Percentiles rank a stretch among this genome's conserved stretches.
Evolutionary conservation across 2,113 vertebrate species (phyloP).

Genomic region (Riparia riparia): DNA sequence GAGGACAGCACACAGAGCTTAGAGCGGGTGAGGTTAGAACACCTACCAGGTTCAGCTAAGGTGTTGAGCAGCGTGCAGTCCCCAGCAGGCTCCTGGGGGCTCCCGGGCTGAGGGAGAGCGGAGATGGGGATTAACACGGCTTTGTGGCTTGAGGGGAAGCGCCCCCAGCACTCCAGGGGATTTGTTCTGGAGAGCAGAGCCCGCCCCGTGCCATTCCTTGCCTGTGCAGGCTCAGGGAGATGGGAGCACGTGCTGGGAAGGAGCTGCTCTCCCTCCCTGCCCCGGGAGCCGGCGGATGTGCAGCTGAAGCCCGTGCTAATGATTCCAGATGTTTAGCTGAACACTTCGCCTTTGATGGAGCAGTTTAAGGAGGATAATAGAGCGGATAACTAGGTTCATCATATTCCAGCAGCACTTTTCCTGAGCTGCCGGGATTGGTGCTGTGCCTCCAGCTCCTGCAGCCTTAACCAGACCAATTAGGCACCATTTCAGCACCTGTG

Average conservation of each 20-base stretch:
- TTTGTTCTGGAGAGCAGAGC: background rate
- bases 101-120: background rate
- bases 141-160: background rate
- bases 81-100: background rate
- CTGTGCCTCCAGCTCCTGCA: conserved; percentile 2
- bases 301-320: conserved; percentile 19
- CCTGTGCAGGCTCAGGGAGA: background rate
- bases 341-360: conserved; percentile 45
- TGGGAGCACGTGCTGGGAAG: background rate
- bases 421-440: background rate
- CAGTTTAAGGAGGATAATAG: conserved; percentile 62
- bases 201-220: accelerated
- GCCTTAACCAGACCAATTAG: conserved; percentile 48
- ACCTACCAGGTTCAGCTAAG: accelerated
- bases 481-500: background rate
- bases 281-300: background rate
- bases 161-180: background rate
- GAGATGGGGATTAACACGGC: background rate
- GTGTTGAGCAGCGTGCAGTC: accelerated
- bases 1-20: background rate
- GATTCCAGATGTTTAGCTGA: conserved; percentile 64
- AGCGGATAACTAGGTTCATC: conserved; percentile 52
- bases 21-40: background rate
- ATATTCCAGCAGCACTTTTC: conserved; percentile 32
- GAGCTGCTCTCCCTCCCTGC: background rate